Conservation (phyloP, 2,797 vertebrate genomes). For the Oceanodroma leucorhoa region DNA sequence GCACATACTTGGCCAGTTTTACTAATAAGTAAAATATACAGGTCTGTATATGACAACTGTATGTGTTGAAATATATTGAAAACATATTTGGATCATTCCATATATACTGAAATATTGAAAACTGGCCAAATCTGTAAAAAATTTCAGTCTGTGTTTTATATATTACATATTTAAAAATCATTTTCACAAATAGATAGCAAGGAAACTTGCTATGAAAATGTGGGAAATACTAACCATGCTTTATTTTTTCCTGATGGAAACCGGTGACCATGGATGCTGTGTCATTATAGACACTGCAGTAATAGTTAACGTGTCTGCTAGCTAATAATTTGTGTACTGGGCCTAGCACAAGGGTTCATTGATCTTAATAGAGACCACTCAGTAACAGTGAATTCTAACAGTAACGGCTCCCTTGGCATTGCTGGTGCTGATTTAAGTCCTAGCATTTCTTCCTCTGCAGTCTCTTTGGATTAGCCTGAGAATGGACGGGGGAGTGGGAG, state of each 20-base stretch:
- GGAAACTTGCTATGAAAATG: not conserved
- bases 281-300: slow-evolving; percentile 36
- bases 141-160: slow-evolving; percentile 45
- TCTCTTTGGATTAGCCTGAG: slow-evolving; percentile 51
- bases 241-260: slow-evolving; percentile 63
- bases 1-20: slow-evolving; percentile 58
- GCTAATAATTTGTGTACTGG: slow-evolving; percentile 25
- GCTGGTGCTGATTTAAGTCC: slow-evolving; percentile 37
- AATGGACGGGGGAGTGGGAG: not conserved
- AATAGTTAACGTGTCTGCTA: slow-evolving; percentile 43
- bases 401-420: slow-evolving; percentile 18
- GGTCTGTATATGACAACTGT: slow-evolving; percentile 51
- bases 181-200: slow-evolving; percentile 38
- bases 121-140: slow-evolving; percentile 65
- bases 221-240: slow-evolving; percentile 19
- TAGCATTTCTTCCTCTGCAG: slow-evolving; percentile 13
- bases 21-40: slow-evolving; percentile 50
- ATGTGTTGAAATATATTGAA: slow-evolving; percentile 67
- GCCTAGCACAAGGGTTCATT: slow-evolving; percentile 15
- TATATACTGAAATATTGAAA: slow-evolving; percentile 41
- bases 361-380: slow-evolving; percentile 52
- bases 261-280: slow-evolving; percentile 14
- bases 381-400: not conserved
- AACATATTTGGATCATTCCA: slow-evolving; percentile 52
- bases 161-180: not conserved